Percentiles rank a stretch among this genome's conserved stretches.
Evolutionary conservation across 2,113 vertebrate species (phyloP).

Genomic region (Collichthys lucidus): DNA sequence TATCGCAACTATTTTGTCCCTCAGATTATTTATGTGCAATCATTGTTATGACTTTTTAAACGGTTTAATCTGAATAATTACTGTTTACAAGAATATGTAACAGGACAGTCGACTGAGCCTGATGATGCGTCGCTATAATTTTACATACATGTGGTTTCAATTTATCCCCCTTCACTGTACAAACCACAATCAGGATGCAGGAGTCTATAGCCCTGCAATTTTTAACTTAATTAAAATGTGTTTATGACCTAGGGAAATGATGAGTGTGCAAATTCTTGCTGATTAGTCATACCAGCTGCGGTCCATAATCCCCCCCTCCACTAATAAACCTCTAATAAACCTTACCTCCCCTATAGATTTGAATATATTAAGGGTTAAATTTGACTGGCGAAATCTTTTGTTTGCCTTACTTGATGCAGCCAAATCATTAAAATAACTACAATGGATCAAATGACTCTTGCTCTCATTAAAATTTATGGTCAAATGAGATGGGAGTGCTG

Average conservation of each 20-base stretch:
- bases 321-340: conserved; percentile 52
- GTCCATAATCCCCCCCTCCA: conserved; percentile 10
- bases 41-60: conserved; percentile 23
- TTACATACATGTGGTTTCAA: conserved; percentile 75
- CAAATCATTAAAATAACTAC: conserved; percentile 54
- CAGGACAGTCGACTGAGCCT: conserved; percentile 9
- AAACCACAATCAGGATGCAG: conserved; percentile 44
- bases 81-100: conserved; percentile 41
- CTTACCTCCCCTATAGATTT: conserved; percentile 29
- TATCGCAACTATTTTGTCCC: background rate
- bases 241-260: conserved; percentile 57
- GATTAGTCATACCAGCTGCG: conserved; percentile 61
- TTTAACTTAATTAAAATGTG: conserved; percentile 67
- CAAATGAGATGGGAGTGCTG: conserved; percentile 48
- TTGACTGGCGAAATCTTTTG: conserved; percentile 41
- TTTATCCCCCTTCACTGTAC: conserved; percentile 41
- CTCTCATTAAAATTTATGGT: conserved; percentile 66
- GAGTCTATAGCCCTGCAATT: conserved; percentile 40
- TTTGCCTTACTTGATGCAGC: conserved; percentile 54
- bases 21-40: conserved; percentile 13
- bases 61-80: conserved; percentile 31
- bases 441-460: conserved; percentile 52
- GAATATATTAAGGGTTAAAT: conserved; percentile 42
- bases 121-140: conserved; percentile 29
- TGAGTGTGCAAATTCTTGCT: conserved; percentile 58